Base-by-base conservation (phyloP, 2,888 invertebrate species). In the Ectemnius cavifrons region DNA sequence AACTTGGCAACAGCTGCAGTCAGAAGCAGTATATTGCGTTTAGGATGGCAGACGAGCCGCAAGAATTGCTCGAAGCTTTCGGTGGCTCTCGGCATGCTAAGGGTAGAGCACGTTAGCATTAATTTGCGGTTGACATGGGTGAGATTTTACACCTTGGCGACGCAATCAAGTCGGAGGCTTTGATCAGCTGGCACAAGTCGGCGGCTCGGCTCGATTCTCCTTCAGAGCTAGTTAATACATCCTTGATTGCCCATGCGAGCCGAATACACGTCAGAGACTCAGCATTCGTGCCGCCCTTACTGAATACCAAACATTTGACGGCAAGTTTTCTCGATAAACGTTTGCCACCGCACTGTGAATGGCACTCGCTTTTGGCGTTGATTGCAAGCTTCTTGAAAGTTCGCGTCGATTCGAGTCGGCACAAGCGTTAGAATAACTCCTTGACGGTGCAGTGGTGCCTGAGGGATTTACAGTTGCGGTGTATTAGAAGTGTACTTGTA, bases 191-290 rank as follows among this genome's bases (percentile, higher is more conserved):
- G 73, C 75, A 62, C 73, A 63, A 75, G 77, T 81, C 75, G 71
- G 60, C 45, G 69, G 23, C 67, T 68, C 82, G 82, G 82, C 77
- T 82, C 82, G 71, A 81, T 81, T 82, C 82, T 81, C 81, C 77
- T 71, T 65, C 69, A 77, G 80, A 79, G 77, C 79, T 73, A 71
- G 77, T 82, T 82, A 77, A 82, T 81, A 73, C 75, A 79, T 68
- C 67, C 82, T 79, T 80, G 71, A 79, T 81, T 82, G 80, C 80
- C 77, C 80, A 77, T 69, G 67, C 74, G 80, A 81, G 72, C 74
- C 75, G 77, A 77, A 82, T 81, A 79, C 79, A 77, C 72, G 63
- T 66, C 68, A 75, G 78, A 81, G 79, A 75, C 68, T 61, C 71
- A 1, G 37, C 37, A 37, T 37, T 37, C 37, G 37, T 3, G 8